These are phyloP conservation scores for Pseudocheirus occidentalis DNA, from an alignment of 2,797 vertebrate species.

Conservation along the genomic window DNA sequence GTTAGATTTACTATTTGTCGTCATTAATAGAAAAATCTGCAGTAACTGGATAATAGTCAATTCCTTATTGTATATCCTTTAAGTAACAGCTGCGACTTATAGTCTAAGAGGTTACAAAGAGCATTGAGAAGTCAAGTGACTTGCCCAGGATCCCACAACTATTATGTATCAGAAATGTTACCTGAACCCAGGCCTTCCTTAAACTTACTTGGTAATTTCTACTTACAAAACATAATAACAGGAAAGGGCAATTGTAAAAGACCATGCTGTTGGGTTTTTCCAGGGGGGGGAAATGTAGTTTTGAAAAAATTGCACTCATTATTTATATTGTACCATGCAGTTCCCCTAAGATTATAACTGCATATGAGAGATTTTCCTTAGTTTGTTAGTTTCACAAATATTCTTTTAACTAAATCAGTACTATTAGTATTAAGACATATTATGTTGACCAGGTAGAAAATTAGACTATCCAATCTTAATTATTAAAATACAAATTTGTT, in stretches of 20 bases:
- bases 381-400: background rate
- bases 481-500: background rate
- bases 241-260: background rate
- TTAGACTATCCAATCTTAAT: background rate
- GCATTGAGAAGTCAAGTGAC: background rate
- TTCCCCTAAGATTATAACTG: background rate
- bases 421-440: background rate
- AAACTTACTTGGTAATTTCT: background rate
- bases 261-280: background rate
- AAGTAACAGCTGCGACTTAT: too few species aligned
- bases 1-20: too few species aligned
- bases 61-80: too few species aligned
- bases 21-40: too few species aligned
- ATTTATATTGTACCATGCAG: background rate
- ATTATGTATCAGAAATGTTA: background rate
- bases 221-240: background rate
- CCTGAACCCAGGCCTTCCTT: background rate
- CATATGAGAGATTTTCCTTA: background rate
- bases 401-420: background rate
- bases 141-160: background rate
- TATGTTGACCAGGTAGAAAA: background rate
- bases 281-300: background rate
- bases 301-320: background rate
- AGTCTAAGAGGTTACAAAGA: background rate
- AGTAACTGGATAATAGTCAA: too few species aligned